These are phyloP conservation scores for Coracopsis vasa DNA, from an alignment of 2,113 vertebrate genomes.

Conservation along the genomic window DNA sequence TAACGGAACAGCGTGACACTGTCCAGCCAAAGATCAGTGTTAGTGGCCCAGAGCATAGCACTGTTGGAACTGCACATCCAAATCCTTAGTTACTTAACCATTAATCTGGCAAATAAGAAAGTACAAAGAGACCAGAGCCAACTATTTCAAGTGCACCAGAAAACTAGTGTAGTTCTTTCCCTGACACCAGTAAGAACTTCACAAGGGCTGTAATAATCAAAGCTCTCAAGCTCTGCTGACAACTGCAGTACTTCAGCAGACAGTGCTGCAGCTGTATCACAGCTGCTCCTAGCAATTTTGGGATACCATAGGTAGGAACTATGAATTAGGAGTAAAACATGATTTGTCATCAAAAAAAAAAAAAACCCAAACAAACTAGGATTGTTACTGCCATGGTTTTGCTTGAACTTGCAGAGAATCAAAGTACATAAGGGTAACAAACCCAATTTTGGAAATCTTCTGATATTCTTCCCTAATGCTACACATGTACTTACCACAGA, in stretches of 20 bases:
- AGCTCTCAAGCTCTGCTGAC: not conserved
- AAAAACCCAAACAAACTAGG: accelerated
- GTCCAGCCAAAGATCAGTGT: not conserved
- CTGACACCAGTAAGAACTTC: not conserved
- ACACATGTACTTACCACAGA: not conserved
- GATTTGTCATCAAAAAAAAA: not conserved
- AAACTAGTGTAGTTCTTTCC: not conserved
- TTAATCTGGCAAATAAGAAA: not conserved
- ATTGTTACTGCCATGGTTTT: not conserved
- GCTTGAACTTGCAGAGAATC: not conserved
- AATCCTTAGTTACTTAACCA: not conserved
- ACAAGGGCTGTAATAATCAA: constrained; percentile 27
- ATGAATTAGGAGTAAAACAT: not conserved
- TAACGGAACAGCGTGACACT: not conserved
- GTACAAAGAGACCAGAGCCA: not conserved
- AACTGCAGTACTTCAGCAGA: not conserved
- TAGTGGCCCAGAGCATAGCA: not conserved
- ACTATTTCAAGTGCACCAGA: not conserved
- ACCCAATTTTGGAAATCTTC: not conserved
- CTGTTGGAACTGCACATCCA: not conserved
- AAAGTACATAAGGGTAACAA: not conserved
- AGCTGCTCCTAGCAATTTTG: constrained; percentile 27
- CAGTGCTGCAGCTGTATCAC: constrained; percentile 30
- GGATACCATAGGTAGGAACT: not conserved
- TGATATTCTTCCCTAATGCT: not conserved